A percentile compares a stretch with the other conserved stretches of the same genome.
phyloP scores from a whole-genome alignment of 1,140 invertebrate genomes.

The Plectus sambesii region DNA sequence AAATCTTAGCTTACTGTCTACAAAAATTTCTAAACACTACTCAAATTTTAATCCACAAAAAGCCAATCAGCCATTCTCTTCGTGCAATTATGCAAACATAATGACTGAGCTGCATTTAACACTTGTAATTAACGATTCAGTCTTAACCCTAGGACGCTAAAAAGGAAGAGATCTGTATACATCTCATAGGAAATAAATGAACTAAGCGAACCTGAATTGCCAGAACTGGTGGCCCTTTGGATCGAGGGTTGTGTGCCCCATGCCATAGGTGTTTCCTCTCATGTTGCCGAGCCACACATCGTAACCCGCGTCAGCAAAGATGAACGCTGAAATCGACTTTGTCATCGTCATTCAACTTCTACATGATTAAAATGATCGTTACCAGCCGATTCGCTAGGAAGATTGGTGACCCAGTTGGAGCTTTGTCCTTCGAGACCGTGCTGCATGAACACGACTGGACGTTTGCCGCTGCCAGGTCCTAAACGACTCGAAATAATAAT shows the following conservation, averaged over 20 bases:
- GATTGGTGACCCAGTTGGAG: conserved; percentile 62
- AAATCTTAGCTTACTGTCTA: no score
- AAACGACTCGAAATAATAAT: no score
- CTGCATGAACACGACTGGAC: conserved; percentile 52
- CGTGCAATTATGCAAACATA: no score
- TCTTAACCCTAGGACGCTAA: no score
- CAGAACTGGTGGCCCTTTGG: conserved; percentile 42
- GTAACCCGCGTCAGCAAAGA: conserved; percentile 56
- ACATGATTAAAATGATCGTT: background rate
- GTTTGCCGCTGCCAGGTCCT: no score
- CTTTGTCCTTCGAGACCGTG: conserved; percentile 67
- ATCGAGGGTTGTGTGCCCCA: conserved; percentile 48
- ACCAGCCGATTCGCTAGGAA: conserved; percentile 57
- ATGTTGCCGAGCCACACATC: conserved; percentile 64
- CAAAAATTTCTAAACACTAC: no score
- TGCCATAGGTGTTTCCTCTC: conserved; percentile 57
- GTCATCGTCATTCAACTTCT: conserved; percentile 20
- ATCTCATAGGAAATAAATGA: no score
- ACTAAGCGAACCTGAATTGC: conserved; percentile 46
- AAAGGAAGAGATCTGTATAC: no score
- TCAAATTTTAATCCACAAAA: no score
- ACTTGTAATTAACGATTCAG: no score
- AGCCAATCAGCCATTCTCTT: no score
- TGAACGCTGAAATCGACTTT: conserved; percentile 49
- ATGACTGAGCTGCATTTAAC: no score